Percentiles rank a stretch among this genome's conserved stretches.
phyloP scores from a whole-genome alignment of 2,797 vertebrate genomes.

The Manis pentadactyla region DNA sequence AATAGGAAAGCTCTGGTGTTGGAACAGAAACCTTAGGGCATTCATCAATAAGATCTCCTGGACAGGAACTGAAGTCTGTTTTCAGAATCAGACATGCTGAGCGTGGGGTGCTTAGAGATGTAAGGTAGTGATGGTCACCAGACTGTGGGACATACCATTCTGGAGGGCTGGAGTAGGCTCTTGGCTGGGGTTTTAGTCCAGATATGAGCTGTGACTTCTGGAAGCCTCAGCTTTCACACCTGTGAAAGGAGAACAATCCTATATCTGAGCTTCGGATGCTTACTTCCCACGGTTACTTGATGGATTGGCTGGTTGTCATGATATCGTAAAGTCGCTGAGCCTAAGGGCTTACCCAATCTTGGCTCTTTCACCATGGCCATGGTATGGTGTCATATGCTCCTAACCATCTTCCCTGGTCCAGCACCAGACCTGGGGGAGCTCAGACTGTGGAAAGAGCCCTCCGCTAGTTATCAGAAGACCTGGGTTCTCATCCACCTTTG shows the following conservation, averaged over 20 bases:
- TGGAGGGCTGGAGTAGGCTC: background rate
- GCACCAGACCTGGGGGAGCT: background rate
- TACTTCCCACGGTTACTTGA: background rate
- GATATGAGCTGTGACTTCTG: background rate
- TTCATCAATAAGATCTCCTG: too few relatives aligned
- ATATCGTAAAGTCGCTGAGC: background rate
- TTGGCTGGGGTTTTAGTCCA: background rate
- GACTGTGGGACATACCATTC: background rate
- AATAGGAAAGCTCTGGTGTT: background rate
- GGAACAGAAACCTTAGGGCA: background rate
- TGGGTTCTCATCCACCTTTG: background rate
- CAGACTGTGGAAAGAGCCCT: background rate
- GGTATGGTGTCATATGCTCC: background rate
- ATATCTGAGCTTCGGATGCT: background rate
- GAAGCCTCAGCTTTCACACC: background rate
- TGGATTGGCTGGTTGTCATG: background rate
- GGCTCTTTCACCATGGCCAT: background rate
- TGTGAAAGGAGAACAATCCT: background rate
- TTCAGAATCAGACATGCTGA: background rate
- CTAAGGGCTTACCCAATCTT: background rate
- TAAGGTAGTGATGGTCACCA: rapidly evolving
- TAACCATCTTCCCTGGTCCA: background rate
- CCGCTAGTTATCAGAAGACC: background rate
- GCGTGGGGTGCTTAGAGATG: background rate
- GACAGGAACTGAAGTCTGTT: too few relatives aligned